Percentiles rank a stretch among this genome's conserved stretches.
Evolutionary conservation across 2,113 vertebrate genomes (phyloP).

Genomic region (Ramphastos sulfuratus): DNA sequence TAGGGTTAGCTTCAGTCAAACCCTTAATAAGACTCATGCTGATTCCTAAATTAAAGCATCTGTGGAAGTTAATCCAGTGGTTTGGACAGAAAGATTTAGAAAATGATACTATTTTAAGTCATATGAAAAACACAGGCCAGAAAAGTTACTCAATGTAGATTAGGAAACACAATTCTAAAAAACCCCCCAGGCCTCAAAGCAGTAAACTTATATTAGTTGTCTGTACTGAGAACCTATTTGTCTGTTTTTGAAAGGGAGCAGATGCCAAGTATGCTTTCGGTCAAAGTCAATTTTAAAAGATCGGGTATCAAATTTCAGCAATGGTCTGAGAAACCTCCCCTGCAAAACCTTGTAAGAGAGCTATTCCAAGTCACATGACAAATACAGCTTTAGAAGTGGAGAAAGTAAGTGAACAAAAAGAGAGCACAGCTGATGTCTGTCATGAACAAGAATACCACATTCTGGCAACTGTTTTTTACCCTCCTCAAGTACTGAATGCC

Average conservation of each 20-base stretch:
- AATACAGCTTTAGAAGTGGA: not conserved
- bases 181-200: not conserved
- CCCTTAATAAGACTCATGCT: not conserved
- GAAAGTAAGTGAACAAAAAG: not conserved
- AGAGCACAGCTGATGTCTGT: not conserved
- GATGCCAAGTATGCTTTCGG: fast-evolving
- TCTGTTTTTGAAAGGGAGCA: not conserved
- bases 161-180: not conserved
- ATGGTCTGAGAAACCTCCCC: not conserved
- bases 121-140: not conserved
- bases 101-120: not conserved
- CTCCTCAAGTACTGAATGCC: fast-evolving
- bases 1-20: not conserved
- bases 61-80: not conserved
- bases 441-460: not conserved
- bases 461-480: not conserved
- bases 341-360: not conserved
- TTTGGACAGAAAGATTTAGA: not conserved
- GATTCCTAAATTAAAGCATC: not conserved
- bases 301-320: not conserved
- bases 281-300: not conserved
- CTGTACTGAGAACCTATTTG: not conserved
- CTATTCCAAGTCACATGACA: not conserved
- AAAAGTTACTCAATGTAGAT: not conserved
- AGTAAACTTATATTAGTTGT: not conserved